These are phyloP conservation scores for Tillus elongatus DNA, from an alignment of 2,888 invertebrate species.

Conservation along the genomic window DNA sequence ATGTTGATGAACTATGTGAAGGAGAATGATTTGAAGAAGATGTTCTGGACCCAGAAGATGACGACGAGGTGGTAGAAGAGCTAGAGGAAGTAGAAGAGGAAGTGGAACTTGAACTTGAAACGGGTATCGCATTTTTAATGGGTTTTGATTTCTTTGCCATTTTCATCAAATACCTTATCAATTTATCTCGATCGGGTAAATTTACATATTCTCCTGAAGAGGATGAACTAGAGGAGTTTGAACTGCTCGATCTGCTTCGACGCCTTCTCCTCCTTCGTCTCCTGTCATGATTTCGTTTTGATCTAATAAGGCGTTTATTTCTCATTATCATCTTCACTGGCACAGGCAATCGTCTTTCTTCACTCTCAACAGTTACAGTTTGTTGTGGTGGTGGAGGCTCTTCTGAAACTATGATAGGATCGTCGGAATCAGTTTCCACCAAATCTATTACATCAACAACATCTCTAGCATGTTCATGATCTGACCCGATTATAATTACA, in stretches of 20 bases:
- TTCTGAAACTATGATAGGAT: conserved; percentile 30
- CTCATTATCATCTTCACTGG: conserved; percentile 30
- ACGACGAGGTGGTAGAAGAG: conserved; percentile 15
- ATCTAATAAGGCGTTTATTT: conserved; percentile 25
- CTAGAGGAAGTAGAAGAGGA: conserved; percentile 10
- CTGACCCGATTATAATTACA: conserved; percentile 31
- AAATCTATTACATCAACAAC: conserved; percentile 25
- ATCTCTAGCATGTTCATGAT: conserved; percentile 5
- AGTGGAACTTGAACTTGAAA: not conserved
- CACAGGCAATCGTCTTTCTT: conserved; percentile 19
- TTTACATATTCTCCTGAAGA: no score
- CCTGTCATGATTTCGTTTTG: conserved; percentile 17
- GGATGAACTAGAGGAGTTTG: conserved; percentile 1
- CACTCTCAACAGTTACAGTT: conserved; percentile 1
- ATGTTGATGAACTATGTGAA: conserved; percentile 17
- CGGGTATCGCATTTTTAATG: not conserved
- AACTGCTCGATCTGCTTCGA: conserved; percentile 10
- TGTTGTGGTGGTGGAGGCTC: conserved; percentile 17
- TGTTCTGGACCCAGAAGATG: no score
- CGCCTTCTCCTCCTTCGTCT: conserved; percentile 8
- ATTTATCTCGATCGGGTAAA: no score
- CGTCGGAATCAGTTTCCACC: conserved; percentile 31
- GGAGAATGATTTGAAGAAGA: conserved; percentile 15
- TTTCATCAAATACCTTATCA: no score
- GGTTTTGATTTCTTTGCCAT: conserved; percentile 5